These are phyloP conservation scores for Drosophila anomalata DNA, from an alignment of 2,888 invertebrate genomes.

Conservation along the genomic window DNA sequence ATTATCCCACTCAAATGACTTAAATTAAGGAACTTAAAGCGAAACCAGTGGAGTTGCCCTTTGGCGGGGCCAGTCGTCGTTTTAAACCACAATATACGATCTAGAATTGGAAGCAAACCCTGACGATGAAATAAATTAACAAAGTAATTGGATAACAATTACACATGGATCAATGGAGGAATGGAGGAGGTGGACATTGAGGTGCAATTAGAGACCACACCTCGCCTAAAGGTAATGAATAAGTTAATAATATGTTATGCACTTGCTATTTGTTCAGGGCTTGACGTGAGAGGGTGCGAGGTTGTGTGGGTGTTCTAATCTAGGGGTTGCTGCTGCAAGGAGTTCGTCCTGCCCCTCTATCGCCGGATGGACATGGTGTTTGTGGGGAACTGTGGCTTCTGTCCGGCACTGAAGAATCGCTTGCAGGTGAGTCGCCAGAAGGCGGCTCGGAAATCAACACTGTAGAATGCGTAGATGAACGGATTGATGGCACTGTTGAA, in stretches of 20 bases:
- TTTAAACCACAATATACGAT: constrained; percentile 32
- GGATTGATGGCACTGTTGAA: constrained; percentile 95
- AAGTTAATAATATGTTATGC: constrained; percentile 47
- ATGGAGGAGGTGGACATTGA: constrained; percentile 10
- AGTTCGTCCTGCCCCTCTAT: constrained; percentile 64
- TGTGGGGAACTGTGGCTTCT: constrained; percentile 80
- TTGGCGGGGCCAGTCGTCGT: constrained; percentile 14
- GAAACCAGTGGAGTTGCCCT: constrained; percentile 25
- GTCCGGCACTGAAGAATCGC: constrained; percentile 79
- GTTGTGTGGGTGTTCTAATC: neutral
- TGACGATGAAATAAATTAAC: constrained; percentile 38
- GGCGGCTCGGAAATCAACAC: constrained; percentile 93
- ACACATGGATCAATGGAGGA: constrained; percentile 17
- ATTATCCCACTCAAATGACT: neutral
- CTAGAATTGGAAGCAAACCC: constrained; percentile 42
- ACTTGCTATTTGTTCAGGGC: constrained; percentile 20
- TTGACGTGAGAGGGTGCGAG: constrained; percentile 5
- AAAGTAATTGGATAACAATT: constrained; percentile 39
- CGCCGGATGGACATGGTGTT: constrained; percentile 83
- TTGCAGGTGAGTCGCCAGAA: constrained; percentile 91
- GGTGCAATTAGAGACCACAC: constrained; percentile 51
- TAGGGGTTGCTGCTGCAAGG: neutral
- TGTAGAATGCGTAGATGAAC: constrained; percentile 95
- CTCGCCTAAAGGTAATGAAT: constrained; percentile 46
- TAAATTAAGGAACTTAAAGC: neutral